These are phyloP conservation scores for Brachystomella parvula DNA, from an alignment of 1,140 invertebrate species.

Conservation along the genomic window DNA sequence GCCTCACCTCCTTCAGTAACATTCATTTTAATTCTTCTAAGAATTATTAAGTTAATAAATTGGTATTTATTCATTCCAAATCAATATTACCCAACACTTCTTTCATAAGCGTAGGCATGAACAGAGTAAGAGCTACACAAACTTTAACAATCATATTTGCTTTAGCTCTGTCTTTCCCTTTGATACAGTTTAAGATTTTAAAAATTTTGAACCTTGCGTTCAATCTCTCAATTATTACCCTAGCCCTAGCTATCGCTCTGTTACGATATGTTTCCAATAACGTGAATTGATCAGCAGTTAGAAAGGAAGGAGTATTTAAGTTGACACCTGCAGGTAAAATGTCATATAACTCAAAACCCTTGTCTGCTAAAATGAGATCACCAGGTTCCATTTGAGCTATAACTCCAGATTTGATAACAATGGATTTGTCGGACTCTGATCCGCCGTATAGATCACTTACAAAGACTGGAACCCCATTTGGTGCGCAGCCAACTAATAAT, in stretches of 20 bases:
- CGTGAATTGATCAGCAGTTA: background rate
- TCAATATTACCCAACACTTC: no score
- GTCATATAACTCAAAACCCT: slow-evolving; percentile 13
- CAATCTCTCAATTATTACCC: slow-evolving; percentile 13
- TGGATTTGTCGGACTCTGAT: slow-evolving; percentile 14
- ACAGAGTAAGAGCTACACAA: background rate
- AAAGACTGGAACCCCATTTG: slow-evolving; percentile 3
- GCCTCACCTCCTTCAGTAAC: no score
- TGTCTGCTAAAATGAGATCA: slow-evolving; percentile 15
- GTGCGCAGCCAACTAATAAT: slow-evolving; percentile 9
- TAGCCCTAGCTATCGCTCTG: background rate
- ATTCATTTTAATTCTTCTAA: no score
- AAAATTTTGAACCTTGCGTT: slow-evolving; percentile 15
- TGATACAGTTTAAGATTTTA: slow-evolving; percentile 9
- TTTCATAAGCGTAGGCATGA: slow-evolving; percentile 13
- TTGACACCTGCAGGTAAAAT: slow-evolving; percentile 4
- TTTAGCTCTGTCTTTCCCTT: background rate
- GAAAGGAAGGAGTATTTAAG: slow-evolving; percentile 11
- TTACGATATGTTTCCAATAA: background rate
- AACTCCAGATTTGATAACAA: background rate
- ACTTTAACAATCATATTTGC: slow-evolving; percentile 12
- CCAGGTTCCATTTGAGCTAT: background rate
- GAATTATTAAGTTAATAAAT: no score
- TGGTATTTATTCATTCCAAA: no score
- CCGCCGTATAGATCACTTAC: slow-evolving; percentile 15